Evolutionary conservation across 2,797 vertebrate genomes (phyloP).

Genomic region (Chiloscyllium punctatum): DNA sequence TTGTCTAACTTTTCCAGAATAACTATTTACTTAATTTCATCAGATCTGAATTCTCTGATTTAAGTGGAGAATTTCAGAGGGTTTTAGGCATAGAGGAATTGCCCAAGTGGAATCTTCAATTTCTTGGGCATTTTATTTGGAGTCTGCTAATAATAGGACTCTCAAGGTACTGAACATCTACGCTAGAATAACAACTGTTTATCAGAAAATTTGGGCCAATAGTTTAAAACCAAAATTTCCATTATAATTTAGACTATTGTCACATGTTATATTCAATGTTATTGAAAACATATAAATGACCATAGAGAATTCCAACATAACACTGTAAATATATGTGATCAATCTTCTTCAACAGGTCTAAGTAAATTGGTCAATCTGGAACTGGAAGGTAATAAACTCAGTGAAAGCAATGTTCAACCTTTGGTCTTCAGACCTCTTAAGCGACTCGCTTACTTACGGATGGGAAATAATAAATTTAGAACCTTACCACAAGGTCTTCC

Average conservation of each 20-base stretch:
- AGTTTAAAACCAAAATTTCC: not conserved
- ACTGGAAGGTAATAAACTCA: constrained; percentile 87
- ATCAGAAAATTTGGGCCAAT: not conserved
- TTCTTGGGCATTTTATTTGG: too few species aligned
- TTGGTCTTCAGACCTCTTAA: constrained; percentile 67
- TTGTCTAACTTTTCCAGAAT: too few species aligned
- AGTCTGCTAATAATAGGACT: too few species aligned
- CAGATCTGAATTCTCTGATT: too few species aligned
- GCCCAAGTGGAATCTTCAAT: too few species aligned
- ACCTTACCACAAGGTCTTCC: constrained; percentile 87
- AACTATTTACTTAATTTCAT: too few species aligned
- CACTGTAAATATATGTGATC: not conserved
- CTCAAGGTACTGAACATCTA: too few species aligned
- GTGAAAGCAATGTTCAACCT: constrained; percentile 75
- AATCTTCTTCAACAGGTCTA: constrained; percentile 59
- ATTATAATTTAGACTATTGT: not conserved
- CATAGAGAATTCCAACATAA: not conserved
- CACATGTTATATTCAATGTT: not conserved
- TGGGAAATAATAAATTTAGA: constrained; percentile 84
- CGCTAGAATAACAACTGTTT: too few species aligned
- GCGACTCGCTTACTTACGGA: constrained; percentile 75
- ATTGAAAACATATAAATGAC: not conserved
- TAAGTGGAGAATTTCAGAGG: too few species aligned
- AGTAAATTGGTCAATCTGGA: constrained; percentile 79
- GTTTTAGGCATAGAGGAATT: too few species aligned